Evolutionary conservation across 2,797 vertebrate genomes (phyloP), one percentile per base, ranked within the genome.

Genomic region (Cryptoblepharus egeriae): DNA sequence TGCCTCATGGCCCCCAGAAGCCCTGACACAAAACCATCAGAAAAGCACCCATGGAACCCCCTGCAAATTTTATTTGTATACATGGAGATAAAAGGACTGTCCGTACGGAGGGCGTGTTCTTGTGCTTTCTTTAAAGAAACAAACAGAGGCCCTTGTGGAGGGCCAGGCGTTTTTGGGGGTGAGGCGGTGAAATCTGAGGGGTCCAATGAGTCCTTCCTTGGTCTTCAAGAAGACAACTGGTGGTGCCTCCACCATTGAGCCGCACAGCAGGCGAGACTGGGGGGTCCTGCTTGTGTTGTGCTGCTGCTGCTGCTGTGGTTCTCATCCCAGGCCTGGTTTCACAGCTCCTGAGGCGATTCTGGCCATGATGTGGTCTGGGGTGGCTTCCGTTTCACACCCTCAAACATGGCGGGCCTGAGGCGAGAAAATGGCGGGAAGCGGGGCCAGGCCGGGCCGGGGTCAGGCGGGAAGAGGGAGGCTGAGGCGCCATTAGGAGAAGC

Each of bases 401-500:
- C n/a, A n/a, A n/a, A n/a, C n/a, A n/a, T n/a, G n/a, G n/a, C n/a
- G n/a, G n/a, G n/a, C 6, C 45, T 61, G 61, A 28, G 80, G 63
- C 16, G 45, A 49, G 52, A 39, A 81, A 89, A 93, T 91, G 92
- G 92, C 85, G 90, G 92, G 88, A 87, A 87, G 90, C 83, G 83
- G 87, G 86, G 79, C 70, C 84, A 86, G 81, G 79, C 55, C 63
- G 82, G 61, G 77, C 79, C 78, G 70, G 79, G 68, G n/a, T n/a
- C 42, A 18, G 77, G 32, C 12, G 58, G 39, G 45, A n/a, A n/a
- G n/a, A 24, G n/a, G 45, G 77, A 55, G 60, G n/a, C n/a, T n/a
- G n/a, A 30, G 85, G 72, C 85, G 72, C 91, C 94, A 97, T 97
- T 99, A 99, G 92, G 98, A 98, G 96, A 99, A 99, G 95, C 97